Conservation (phyloP, 2,888 invertebrate genomes). For the Drosophila setosimentum region DNA sequence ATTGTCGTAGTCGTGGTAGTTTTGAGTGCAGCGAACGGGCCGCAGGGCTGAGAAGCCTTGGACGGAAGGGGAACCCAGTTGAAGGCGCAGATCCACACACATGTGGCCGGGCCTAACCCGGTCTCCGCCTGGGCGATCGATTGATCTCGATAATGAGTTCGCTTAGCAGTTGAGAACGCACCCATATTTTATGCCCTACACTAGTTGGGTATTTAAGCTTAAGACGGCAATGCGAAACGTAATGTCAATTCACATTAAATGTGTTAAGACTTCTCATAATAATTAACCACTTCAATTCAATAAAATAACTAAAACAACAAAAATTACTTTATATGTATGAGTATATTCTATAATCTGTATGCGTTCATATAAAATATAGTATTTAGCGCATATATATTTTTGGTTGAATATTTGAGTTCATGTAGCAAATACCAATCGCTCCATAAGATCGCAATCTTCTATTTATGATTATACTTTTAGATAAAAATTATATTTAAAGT, state of each 20-base stretch:
- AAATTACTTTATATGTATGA: not conserved
- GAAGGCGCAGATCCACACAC: constrained; percentile 40
- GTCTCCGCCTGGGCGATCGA: constrained; percentile 77
- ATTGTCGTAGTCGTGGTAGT: constrained; percentile 77
- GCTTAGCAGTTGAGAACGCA: constrained; percentile 69
- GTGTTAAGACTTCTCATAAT: not conserved
- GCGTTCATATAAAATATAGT: not conserved
- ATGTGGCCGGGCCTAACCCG: constrained; percentile 56
- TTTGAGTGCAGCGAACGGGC: constrained; percentile 39
- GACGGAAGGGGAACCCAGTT: constrained; percentile 5
- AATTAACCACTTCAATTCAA: not conserved
- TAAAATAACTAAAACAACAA: not conserved
- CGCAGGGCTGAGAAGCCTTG: not conserved
- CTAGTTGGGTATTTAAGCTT: not conserved
- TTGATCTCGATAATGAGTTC: constrained; percentile 84
- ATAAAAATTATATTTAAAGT: not conserved
- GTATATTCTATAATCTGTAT: not conserved
- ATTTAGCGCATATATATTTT: no score
- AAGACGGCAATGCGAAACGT: not conserved
- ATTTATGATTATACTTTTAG: not conserved
- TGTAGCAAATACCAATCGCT: not conserved
- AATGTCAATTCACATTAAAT: not conserved
- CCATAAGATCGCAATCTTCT: no score
- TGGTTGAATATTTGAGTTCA: not conserved
- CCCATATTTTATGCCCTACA: constrained; percentile 72